Percentiles rank a stretch among this genome's conserved stretches.
phyloP scores from a whole-genome alignment of 2,113 vertebrate species.

The Gallinago jamesoni region DNA sequence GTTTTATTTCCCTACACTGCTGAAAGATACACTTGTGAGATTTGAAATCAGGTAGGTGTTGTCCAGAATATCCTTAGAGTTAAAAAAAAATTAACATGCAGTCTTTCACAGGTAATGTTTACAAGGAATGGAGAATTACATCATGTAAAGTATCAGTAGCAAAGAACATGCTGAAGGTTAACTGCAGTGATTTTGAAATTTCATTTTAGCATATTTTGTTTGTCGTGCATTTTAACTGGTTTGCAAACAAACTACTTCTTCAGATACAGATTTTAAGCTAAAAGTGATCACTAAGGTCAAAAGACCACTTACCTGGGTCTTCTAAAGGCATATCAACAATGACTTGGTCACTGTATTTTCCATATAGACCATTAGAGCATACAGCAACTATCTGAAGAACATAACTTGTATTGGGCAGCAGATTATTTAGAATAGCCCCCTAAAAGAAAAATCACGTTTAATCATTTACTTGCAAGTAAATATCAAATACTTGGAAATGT shows the following conservation, averaged over 20 bases:
- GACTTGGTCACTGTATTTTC: conserved; percentile 86
- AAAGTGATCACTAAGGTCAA: neutral
- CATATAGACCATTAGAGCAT: conserved; percentile 89
- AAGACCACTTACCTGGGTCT: conserved; percentile 86
- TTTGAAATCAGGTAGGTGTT: conserved; percentile 45
- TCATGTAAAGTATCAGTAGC: conserved; percentile 19
- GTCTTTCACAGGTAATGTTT: neutral
- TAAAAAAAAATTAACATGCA: conserved; percentile 64
- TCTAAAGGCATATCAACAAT: conserved; percentile 85
- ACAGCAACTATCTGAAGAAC: conserved; percentile 92
- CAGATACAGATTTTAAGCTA: neutral
- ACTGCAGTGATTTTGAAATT: conserved; percentile 57
- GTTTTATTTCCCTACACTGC: conserved; percentile 15
- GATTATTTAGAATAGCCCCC: conserved; percentile 93
- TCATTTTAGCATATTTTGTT: conserved; percentile 9
- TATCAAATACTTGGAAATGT: neutral
- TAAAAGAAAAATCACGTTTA: conserved; percentile 66
- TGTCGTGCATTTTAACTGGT: conserved; percentile 42
- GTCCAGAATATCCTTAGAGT: conserved; percentile 60
- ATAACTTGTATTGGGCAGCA: conserved; percentile 90
- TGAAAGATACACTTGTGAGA: conserved; percentile 45
- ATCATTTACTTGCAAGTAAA: neutral
- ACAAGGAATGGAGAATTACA: conserved; percentile 9
- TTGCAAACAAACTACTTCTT: conserved; percentile 60
- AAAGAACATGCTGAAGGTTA: conserved; percentile 35